Base-by-base conservation (phyloP, 2,113 vertebrate genomes). In the Turnix velox region DNA sequence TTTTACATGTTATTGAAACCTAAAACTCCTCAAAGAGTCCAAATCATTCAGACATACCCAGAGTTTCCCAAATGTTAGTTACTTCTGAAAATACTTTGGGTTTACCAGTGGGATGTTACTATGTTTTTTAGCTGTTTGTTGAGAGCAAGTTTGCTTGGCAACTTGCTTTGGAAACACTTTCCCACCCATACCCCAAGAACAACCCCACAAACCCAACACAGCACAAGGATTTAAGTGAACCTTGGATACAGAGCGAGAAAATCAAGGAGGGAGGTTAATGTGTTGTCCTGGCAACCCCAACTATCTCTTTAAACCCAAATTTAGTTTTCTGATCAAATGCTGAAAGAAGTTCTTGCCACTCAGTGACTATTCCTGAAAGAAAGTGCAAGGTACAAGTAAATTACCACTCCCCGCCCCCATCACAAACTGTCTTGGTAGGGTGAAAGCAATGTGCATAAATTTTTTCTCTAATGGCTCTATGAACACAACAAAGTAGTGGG, bases 251-350 rank as follows among this genome's bases (percentile, higher is more conserved):
- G 67, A 92, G 74, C 51, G 17, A 90, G 58, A 58, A 92, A 93
- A 90, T 75, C 92, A 90, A 94, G 68, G 33, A 76, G 28, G 66
- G 45, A 95, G 86, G 90, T 92, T 96, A 94, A 92, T 58, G 90
- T 76, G 92, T 95, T 96, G 93, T 94, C 92, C 90, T 96, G 85
- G 94, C 90, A 96, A 95, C 95, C 79, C 35, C 22, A 84, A 92
- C 94, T 96, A 94, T 91, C 57, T 90, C 94, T 96, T 96, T 94
- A 94, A 94, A 93, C 73, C 52, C 73, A 92, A 96, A 96, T 94
- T 95, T 91, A 96, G 94, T 96, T 96, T 96, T 94, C 93, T 71
- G 92, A 96, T 92, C 90, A 90, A 93, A 93, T 19, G 81, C 61
- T 92, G 95, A 93, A 93, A 95, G 88, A 92, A 80, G 66, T 87